A percentile compares a stretch with the other conserved stretches of the same genome.
These are phyloP conservation scores for Myotis yumanensis DNA, from an alignment of 2,113 vertebrate genomes.

Conservation along the genomic window DNA sequence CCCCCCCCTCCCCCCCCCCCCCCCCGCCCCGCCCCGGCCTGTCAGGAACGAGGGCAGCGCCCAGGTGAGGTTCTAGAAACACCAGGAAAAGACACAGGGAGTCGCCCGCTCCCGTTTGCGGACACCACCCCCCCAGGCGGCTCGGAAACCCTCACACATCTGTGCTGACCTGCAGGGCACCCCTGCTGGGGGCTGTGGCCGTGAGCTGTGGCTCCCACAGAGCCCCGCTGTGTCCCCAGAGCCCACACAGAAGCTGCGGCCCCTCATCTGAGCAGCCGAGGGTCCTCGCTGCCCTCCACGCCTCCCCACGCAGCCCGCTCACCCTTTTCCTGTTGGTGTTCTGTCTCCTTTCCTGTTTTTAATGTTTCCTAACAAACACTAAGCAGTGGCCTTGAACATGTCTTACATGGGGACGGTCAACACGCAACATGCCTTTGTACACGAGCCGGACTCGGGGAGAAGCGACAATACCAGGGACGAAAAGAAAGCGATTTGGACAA, in stretches of 20 bases:
- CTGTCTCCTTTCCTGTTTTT: conserved; percentile 79
- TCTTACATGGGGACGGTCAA: conserved; percentile 88
- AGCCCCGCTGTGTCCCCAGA: background rate
- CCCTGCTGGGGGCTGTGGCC: background rate
- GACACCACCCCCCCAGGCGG: background rate
- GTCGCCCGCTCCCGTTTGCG: background rate
- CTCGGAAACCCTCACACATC: background rate
- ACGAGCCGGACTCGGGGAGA: conserved; percentile 88
- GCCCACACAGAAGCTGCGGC: accelerated
- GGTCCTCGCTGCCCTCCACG: background rate
- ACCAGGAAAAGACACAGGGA: background rate
- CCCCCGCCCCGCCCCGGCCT: too few relatives aligned
- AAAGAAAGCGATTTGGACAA: conserved; percentile 85
- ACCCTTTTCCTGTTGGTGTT: background rate
- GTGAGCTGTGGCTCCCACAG: background rate
- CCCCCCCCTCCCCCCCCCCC: background rate
- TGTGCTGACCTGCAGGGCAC: background rate
- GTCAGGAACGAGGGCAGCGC: background rate
- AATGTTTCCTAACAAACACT: conserved; percentile 86
- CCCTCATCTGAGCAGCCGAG: background rate
- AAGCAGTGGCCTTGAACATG: conserved; percentile 88
- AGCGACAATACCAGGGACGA: conserved; percentile 89
- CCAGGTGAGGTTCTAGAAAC: background rate
- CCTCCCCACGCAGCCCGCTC: background rate
- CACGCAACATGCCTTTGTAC: conserved; percentile 93